phyloP scores from a whole-genome alignment of 2,797 vertebrate genomes.

The Melanotaenia boesemani region DNA sequence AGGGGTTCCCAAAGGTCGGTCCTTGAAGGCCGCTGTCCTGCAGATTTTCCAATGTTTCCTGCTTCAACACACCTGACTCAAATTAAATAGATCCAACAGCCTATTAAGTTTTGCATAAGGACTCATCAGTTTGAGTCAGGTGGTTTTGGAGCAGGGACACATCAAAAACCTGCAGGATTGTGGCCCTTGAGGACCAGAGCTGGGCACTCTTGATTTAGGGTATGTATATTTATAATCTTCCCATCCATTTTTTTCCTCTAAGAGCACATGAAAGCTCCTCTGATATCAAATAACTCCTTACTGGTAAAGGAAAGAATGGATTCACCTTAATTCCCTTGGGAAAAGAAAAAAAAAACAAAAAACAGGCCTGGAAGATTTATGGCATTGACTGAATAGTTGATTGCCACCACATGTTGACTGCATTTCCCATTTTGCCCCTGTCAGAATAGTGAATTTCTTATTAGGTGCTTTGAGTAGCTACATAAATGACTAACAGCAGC shows the following conservation, averaged over 20 bases:
- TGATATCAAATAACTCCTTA: slow-evolving; percentile 34
- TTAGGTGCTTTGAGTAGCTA: no score
- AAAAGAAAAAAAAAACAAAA: not conserved
- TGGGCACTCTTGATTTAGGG: not conserved
- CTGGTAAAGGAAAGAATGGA: slow-evolving; percentile 9
- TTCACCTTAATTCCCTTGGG: slow-evolving; percentile 3
- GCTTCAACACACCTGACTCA: no score
- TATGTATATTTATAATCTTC: slow-evolving; percentile 18
- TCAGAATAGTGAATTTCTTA: not conserved
- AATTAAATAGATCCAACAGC: no score
- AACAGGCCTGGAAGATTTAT: slow-evolving; percentile 4
- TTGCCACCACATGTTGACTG: slow-evolving; percentile 12
- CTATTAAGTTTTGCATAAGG: no score
- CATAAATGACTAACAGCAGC: no score
- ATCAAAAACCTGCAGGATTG: no score
- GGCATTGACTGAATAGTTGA: not conserved
- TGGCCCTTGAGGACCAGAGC: no score
- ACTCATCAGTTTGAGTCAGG: no score
- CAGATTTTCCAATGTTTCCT: no score
- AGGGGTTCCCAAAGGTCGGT: no score
- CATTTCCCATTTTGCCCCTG: not conserved
- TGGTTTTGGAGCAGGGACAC: no score
- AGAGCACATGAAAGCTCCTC: slow-evolving; percentile 47
- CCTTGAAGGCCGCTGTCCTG: no score
- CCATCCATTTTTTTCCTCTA: slow-evolving; percentile 12